Evolutionary conservation across 30 jellyfish, hydroid and myxozoan genomes (phyloP).

Genomic region (Hydractinia symbiolongicarpus): DNA sequence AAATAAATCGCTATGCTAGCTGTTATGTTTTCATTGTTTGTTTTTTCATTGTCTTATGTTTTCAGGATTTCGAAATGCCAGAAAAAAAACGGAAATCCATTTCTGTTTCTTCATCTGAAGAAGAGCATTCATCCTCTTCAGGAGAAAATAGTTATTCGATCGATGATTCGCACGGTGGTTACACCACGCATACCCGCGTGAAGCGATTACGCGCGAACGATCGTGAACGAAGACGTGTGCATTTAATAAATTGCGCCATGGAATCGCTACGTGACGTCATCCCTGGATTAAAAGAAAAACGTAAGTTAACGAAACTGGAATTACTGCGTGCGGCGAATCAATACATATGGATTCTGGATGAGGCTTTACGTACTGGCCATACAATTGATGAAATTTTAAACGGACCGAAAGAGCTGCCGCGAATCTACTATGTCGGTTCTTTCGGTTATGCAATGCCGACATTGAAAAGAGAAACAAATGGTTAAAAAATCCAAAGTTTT

Average conservation of each 20-base stretch:
- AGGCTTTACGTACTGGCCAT: constrained; percentile 55
- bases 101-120: constrained; percentile 1
- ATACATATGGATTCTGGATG: constrained; percentile 73
- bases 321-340: constrained; percentile 78
- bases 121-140: background rate
- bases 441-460: constrained; percentile 1
- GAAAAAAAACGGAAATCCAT: background rate
- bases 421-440: constrained; percentile 4
- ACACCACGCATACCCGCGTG: constrained; percentile 21
- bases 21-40: too few relatives aligned
- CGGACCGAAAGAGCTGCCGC: constrained; percentile 12
- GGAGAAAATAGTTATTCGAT: background rate
- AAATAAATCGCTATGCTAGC: too few relatives aligned
- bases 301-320: constrained; percentile 75
- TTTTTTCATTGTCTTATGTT: background rate
- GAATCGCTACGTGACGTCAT: constrained; percentile 64
- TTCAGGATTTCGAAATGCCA: background rate
- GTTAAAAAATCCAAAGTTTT: background rate
- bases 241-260: constrained; percentile 87
- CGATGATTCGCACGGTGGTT: background rate
- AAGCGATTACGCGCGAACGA: constrained; percentile 86
- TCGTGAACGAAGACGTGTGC: constrained; percentile 90
- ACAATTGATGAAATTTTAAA: constrained; percentile 47
- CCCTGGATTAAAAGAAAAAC: constrained; percentile 73
- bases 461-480: background rate